Evolutionary conservation across 1,140 invertebrate genomes (phyloP), one percentile per base, ranked within the genome.

Genomic region (Chelonus insularis): DNA sequence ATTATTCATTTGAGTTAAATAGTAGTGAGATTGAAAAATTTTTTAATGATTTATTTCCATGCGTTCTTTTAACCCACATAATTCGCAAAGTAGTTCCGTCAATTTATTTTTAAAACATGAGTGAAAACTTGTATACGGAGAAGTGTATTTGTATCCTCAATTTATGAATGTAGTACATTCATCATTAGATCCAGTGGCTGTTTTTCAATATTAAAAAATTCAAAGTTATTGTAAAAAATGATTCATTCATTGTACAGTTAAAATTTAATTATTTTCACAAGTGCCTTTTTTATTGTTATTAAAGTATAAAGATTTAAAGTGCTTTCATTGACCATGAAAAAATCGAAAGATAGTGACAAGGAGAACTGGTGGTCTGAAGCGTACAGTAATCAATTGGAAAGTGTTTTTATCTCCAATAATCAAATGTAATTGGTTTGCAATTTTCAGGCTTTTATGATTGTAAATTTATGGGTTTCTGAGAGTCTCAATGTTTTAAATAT

Each of bases 351-450:
- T 12, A 12, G 12, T 54, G 60, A 75, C 59, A 71, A 74, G 65
- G 70, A 74, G 43, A 76, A 75, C 47, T 67, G 67, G 45, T 68
- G 62, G 39, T 69, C 70, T 41, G 62, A 51, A 50, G 65, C 63
- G 25, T 23, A 6, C 14, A 2, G 20, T 2, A 2, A 55, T 55
- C 9, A 56, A 56, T 11, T 43, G 32, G 34, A 55, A 14, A 54
- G 14, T n/a, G 20, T 11, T 9, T 14, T 20, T 23, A 12, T 43
- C 20, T 29, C 20, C 0, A 56, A 45, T 56, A n/a, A 43, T 45
- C 20, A 29, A 41, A 36, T 56, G 54, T 56, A 56, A 56, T 43
- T 18, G 9, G 16, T 20, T 37, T 18, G 14, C 18, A 43, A 16
- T 43, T 8, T 5, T 43, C 7, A 8, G 14, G 9, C 14, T 16